Base-by-base conservation (phyloP, 1,140 invertebrate species). In the Cherax destructor region DNA sequence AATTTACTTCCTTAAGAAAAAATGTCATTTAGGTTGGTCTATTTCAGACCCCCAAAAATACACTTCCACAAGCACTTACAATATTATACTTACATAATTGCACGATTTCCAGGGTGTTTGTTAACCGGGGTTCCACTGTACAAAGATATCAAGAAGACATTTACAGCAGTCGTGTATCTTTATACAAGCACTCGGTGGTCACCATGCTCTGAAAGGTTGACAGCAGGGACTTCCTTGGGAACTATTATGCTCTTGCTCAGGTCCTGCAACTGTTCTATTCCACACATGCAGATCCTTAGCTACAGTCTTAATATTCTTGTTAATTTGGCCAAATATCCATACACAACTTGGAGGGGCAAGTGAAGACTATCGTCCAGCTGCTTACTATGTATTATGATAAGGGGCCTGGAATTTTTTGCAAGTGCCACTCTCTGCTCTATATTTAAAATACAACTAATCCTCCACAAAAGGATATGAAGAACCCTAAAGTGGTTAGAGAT, bases 201-300 rank as follows among this genome's bases (percentile, higher is more conserved):
- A 10, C 79, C 77, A 16, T 93, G 92, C 80, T 93, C 85, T 78
- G 86, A 84, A 59, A 84, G 80, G 24, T 59, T 93, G 41, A 50
- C 59, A 24, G 83, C 78, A 79, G 61, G 77, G 13, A 50, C 65
- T 16, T 50, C 85, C 6, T 69, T 80, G 13, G 56, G 72, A 4
- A 72, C 87, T 11, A 61, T 93, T 7, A 69, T 86, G 47, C 72
- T 78, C 41, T 72, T 93, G n/a, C 18, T 93, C 80, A 88, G 79
- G 72, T 72, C 89, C 18, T 87, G 89, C 80, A 93, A 93, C 79
- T 76, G 92, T 5, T 93, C 93, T 47, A 30, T 93, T 13, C 93
- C 93, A 13, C 91, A 93, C 80, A 91, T 93, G 83, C 91, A 93
- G 77, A 91, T 93, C 79, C 85, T 93, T 52, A 78, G 56, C 21